Evolutionary conservation across 2,797 vertebrate genomes (phyloP), one percentile per base, ranked within the genome.

Genomic region (Bradypodion ventrale): DNA sequence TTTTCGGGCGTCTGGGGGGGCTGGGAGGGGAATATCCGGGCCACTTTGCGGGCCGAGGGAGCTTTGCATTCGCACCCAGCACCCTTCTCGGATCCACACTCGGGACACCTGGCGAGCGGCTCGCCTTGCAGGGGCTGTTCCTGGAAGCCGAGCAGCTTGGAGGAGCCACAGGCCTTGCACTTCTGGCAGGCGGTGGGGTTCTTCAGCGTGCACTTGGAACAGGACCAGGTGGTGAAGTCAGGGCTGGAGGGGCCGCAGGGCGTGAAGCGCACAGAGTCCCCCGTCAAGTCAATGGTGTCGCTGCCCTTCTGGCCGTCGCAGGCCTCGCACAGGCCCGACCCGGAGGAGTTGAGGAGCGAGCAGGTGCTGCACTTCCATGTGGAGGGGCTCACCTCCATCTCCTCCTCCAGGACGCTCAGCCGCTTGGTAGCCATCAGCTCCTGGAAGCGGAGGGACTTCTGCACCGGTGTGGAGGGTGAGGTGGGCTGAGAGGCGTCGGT

Each of bases 241-340:
- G 98, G 98, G 93, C 98, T 99, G 79, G 98, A 98, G 13, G 98
- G 98, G 87, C 97, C 97, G n/a, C 97, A 97, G 0, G 98, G 98
- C 0, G 98, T 98, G 90, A 97, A 99, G 44, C 98, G 97, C 91
- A 99, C 98, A 0, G 96, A 95, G 91, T 99, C 98, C 3, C 98
- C 98, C 0, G 97, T 94, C 49, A 99, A 93, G 83, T 98, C 97
- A 3, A 99, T 99, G 89, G 97, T 92, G 89, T 98, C 98, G 0
- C 96, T 92, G 86, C 93, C 90, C 0, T 95, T 94, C 1, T 96
- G 93, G 0, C 96, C 37, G 46, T 94, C 87, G 87, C 97, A 97
- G 21, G 94, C 92, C 90, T 98, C 98, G 0, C 97, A 97, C 59
- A 95, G 96, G 0, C 94, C 81, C 0, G 92, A 84, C n/a, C 94